Evolutionary conservation across 1,140 invertebrate species (phyloP).

Genomic region (Battus philenor): DNA sequence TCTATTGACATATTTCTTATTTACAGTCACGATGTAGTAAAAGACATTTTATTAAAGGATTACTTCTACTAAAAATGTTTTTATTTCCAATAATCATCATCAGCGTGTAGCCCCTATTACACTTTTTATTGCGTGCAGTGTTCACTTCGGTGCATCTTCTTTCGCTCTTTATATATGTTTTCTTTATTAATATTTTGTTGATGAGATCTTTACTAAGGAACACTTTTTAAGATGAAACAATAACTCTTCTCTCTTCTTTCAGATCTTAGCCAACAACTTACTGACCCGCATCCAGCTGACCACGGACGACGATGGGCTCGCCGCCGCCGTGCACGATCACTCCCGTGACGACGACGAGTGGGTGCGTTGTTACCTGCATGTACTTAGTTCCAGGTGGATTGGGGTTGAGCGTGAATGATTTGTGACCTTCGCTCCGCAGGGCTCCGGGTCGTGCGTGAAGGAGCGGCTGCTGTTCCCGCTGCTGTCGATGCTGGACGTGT

Average conservation of each 20-base stretch:
- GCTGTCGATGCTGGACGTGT: conserved; percentile 96
- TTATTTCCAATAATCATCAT: too few relatives aligned
- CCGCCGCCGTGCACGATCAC: conserved; percentile 31
- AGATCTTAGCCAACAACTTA: conserved; percentile 90
- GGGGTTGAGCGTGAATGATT: neutral
- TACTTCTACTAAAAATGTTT: too few relatives aligned
- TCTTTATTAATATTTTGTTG: too few relatives aligned
- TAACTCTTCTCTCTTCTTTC: conserved; percentile 16
- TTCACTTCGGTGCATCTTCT: too few relatives aligned
- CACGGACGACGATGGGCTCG: conserved; percentile 81
- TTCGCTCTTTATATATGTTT: too few relatives aligned
- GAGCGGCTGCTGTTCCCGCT: conserved; percentile 91
- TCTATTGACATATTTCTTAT: too few relatives aligned
- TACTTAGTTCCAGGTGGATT: neutral
- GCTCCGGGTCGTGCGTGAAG: conserved; percentile 72
- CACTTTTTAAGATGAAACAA: too few relatives aligned
- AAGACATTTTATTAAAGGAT: too few relatives aligned
- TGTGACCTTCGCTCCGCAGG: conserved; percentile 26
- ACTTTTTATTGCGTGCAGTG: too few relatives aligned
- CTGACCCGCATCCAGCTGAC: conserved; percentile 86
- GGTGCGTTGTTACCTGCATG: conserved; percentile 64
- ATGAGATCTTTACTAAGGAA: too few relatives aligned
- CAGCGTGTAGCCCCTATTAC: too few relatives aligned
- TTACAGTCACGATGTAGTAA: too few relatives aligned
- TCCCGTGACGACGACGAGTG: conserved; percentile 77